phyloP scores from a whole-genome alignment of 2,888 invertebrate genomes.

The Patella pellucida region DNA sequence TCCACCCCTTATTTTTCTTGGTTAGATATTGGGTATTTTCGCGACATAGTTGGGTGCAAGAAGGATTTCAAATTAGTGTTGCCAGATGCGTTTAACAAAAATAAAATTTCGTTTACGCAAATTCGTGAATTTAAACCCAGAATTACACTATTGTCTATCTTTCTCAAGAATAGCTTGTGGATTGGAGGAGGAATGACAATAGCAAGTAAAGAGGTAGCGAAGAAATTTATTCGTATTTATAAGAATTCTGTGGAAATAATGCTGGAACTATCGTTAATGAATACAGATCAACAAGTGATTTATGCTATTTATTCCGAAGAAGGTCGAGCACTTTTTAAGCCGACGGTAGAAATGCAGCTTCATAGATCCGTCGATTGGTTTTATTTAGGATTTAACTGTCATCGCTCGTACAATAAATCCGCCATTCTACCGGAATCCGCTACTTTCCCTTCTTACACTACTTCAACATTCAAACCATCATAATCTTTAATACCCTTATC shows the following conservation, averaged over 20 bases:
- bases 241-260: slow-evolving; percentile 30
- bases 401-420: background rate
- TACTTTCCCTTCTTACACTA: too few relatives aligned
- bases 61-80: slow-evolving; percentile 33
- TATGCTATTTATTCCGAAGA: slow-evolving; percentile 12
- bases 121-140: background rate
- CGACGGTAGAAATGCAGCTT: background rate
- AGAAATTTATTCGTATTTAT: slow-evolving; percentile 29
- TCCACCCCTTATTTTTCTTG: slow-evolving; percentile 43
- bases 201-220: slow-evolving; percentile 24
- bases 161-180: slow-evolving; percentile 41
- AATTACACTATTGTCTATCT: slow-evolving; percentile 27
- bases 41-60: slow-evolving; percentile 29
- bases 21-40: slow-evolving; percentile 53
- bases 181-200: slow-evolving; percentile 42
- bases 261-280: slow-evolving; percentile 31
- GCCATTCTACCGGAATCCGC: too few relatives aligned
- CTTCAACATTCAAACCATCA: too few relatives aligned
- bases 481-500: too few relatives aligned
- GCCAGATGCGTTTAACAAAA: slow-evolving; percentile 27
- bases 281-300: slow-evolving; percentile 41
- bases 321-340: background rate
- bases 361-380: background rate
- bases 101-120: slow-evolving; percentile 29
- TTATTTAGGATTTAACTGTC: background rate